Base-by-base conservation (phyloP, 2,888 invertebrate species). In the Platycheirus rosarum region DNA sequence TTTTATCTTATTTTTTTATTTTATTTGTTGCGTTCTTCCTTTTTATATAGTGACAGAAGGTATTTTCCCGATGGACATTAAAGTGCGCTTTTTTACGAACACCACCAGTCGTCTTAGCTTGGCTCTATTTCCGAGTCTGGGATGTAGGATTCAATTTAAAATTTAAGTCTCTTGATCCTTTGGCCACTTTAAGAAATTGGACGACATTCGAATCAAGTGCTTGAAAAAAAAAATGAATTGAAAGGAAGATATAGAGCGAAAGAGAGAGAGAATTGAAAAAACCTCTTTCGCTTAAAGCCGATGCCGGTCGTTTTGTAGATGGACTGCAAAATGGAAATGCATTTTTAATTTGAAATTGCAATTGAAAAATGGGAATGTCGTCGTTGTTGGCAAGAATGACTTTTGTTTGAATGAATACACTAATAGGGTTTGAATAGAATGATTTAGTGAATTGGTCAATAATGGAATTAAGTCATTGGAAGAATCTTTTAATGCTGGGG, bases 181-280 rank as follows among this genome's bases (percentile, higher is more conserved):
- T 69, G 48, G 65, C 69, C 80, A 80, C 76, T 80, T 80, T 80
- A 80, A 80, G 80, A 71, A 80, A 80, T 80, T 76, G 80, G 70
- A 80, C 53, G 70, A 71, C 74, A 69, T 57, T 66, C 70, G 80
- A 80, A 70, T 70, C 69, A 46, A 80, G 63, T 60, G 60, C 69
- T 75, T 51, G 37, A 29, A n/a, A 69, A 51, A 40, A 57, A 32
- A 68, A 55, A 20, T 18, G 20, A 46, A n/a, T 8, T 3, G 8
- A 26, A 32, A 32, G 7, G 32, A 40, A 14, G 9, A n/a, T 23
- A 55, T 26, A 13, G n/a, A 48, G n/a, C 2, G 7, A 18, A 32
- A 11, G 1, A 65, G 51, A 13, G 37, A n/a, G 40, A 53, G 68
- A 57, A 49, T 16, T 20, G 26, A 63, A 68, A 42, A 74, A 63